Base-by-base conservation (phyloP, 2,797 vertebrate genomes). In the Gymnothorax javanicus region DNA sequence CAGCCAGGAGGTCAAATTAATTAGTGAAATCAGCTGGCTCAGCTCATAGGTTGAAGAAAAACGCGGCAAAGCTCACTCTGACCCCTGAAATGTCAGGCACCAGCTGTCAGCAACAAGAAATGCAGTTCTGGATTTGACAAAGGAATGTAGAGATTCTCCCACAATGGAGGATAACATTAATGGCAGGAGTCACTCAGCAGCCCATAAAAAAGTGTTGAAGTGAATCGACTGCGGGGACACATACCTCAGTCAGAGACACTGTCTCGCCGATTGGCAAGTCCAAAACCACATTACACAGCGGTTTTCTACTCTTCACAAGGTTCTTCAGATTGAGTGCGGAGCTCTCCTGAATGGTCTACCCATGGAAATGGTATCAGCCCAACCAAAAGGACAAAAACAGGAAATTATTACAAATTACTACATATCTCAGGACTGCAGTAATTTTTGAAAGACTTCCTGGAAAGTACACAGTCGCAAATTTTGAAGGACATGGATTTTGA, bases 231-330 rank as follows among this genome's bases (percentile, higher is more conserved):
- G n/a, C 52, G 50, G 52, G 52, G 52, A 62, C 56, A 87, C 95
- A 90, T 90, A 97, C 99, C 97, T 99, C 97, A 81, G 97, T 95
- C 90, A 96, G 92, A 90, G 89, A 92, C 84, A 93, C 91, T 69
- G 94, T 69, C n/a, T 97, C 95, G 94, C 94, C 95, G 89, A 92
- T 71, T 7, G 93, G 94, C 88, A 96, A 96, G 64, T 97, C 97
- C 62, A 95, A 86, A 86, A 95, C 94, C 25, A 99, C 23, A 25
- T 17, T 94, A 94, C 99, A 99, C 13, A 99, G 95, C 33, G 97
- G 96, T 90, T 97, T 99, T 86, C 95, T 96, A 93, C 96, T 99
- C 91, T 97, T 97, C 43, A 99, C 93, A 88, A 99, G 94, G 79
- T 94, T 96, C 94, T 97, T 98, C 90, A 97, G 91, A 90, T 96